Conservation (phyloP, 2,888 invertebrate genomes). For the Chalcosyrphus nemorum region DNA sequence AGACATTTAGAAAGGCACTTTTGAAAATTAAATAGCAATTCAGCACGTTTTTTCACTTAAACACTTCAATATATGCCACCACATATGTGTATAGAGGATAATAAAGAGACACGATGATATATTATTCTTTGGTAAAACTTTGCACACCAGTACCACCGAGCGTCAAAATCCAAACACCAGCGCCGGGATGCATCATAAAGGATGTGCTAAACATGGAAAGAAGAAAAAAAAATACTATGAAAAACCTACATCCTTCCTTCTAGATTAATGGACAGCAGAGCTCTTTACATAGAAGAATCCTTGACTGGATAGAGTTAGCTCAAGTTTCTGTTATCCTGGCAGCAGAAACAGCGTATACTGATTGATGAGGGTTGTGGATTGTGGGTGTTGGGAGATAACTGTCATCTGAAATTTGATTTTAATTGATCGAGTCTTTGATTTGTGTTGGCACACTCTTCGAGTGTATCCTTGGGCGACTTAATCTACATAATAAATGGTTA, state of each 20-base stretch:
- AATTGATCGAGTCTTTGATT: slow-evolving; percentile 66
- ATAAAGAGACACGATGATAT: slow-evolving; percentile 67
- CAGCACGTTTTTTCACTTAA: slow-evolving; percentile 73
- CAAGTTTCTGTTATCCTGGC: slow-evolving; percentile 53
- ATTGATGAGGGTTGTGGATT: slow-evolving; percentile 33
- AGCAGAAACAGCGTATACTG: slow-evolving; percentile 35
- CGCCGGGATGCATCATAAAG: slow-evolving; percentile 33
- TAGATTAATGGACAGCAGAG: slow-evolving; percentile 70
- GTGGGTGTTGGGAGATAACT: slow-evolving; percentile 12
- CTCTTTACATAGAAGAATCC: slow-evolving; percentile 28
- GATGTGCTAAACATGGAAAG: slow-evolving; percentile 43
- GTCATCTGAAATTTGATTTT: slow-evolving; percentile 66
- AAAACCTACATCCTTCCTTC: slow-evolving; percentile 49
- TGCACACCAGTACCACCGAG: neutral
- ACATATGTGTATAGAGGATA: slow-evolving; percentile 63
- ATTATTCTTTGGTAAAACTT: slow-evolving; percentile 52
- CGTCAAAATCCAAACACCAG: slow-evolving; percentile 41
- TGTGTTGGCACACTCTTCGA: slow-evolving; percentile 33
- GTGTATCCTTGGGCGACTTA: neutral
- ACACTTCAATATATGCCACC: slow-evolving; percentile 64
- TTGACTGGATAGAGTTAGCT: slow-evolving; percentile 37
- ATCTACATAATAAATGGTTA: slow-evolving; percentile 34
- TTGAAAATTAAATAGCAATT: slow-evolving; percentile 73
- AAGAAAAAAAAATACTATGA: neutral
- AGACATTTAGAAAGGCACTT: slow-evolving; percentile 70